These are phyloP conservation scores for Bicyclus anynana DNA, from an alignment of 1,140 invertebrate genomes.

Conservation along the genomic window DNA sequence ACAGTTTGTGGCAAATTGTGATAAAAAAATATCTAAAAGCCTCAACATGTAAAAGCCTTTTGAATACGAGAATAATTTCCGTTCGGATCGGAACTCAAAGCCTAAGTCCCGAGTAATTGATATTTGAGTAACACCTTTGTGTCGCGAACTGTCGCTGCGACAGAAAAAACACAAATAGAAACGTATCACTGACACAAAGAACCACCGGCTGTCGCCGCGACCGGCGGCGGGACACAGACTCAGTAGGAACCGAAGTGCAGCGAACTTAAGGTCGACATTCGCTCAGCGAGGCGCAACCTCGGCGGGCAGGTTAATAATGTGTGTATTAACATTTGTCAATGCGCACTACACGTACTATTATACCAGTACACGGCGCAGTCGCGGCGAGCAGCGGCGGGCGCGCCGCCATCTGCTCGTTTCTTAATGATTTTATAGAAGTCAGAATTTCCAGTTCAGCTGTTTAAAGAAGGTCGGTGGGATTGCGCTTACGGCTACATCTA, in stretches of 20 bases:
- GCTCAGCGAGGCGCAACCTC: too few species aligned
- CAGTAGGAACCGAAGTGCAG: not conserved
- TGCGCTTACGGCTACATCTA: too few species aligned
- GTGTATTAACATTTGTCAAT: too few species aligned
- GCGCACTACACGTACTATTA: too few species aligned
- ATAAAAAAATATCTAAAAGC: not conserved
- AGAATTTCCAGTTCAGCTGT: too few species aligned
- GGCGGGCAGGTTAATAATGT: too few species aligned
- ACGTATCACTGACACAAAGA: constrained; percentile 20
- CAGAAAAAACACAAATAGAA: constrained; percentile 1
- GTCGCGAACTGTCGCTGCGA: not conserved
- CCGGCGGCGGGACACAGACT: not conserved
- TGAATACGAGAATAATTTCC: constrained; percentile 3
- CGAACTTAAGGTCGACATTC: too few species aligned
- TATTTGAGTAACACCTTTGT: not conserved
- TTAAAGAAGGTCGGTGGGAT: too few species aligned
- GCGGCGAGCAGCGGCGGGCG: too few species aligned
- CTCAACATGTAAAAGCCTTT: not conserved
- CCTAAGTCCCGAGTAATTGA: constrained; percentile 5
- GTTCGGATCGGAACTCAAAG: not conserved
- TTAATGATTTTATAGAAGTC: too few species aligned
- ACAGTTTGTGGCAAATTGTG: not conserved
- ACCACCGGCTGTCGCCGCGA: not conserved
- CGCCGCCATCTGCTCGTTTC: too few species aligned
- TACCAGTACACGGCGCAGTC: too few species aligned